Conservation (phyloP, 1,140 invertebrate genomes). For the Hylaeus anthracinus region DNA sequence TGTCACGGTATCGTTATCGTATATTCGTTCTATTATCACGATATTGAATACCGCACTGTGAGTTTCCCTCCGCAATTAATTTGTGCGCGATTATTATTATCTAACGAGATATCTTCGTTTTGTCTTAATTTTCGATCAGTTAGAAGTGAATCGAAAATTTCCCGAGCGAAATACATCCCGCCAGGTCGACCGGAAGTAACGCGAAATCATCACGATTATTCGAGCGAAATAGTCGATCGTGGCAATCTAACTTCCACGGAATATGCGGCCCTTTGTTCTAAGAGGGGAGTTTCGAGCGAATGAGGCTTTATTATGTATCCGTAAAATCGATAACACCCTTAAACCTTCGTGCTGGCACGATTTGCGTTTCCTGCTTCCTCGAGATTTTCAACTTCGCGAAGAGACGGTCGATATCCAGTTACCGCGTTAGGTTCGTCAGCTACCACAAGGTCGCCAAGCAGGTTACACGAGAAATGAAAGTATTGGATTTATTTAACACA, state of each 20-base stretch:
- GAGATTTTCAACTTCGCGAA: neutral
- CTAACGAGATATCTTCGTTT: too few relatives aligned
- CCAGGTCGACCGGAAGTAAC: neutral
- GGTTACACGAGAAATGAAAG: too few relatives aligned
- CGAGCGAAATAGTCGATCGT: constrained; percentile 38
- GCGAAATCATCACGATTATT: neutral
- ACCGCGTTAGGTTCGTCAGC: too few relatives aligned
- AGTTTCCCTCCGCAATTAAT: too few relatives aligned
- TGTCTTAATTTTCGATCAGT: neutral
- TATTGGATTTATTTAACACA: too few relatives aligned
- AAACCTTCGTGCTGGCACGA: constrained; percentile 2
- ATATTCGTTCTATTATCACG: too few relatives aligned
- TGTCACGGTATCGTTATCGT: too few relatives aligned
- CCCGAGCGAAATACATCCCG: neutral
- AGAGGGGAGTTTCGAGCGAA: constrained; percentile 17
- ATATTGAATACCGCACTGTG: too few relatives aligned
- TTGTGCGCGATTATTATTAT: neutral
- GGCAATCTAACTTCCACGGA: constrained; percentile 11
- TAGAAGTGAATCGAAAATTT: neutral
- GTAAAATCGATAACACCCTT: constrained; percentile 49
- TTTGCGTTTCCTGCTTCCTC: neutral
- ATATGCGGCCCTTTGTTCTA: constrained; percentile 33
- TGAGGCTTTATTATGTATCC: constrained; percentile 39
- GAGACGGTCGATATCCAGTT: neutral
- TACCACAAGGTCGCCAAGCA: too few relatives aligned